Percentiles rank a stretch among this genome's conserved stretches.
Conservation (phyloP, 1,140 invertebrate species). For the Cydia fagiglandana region DNA sequence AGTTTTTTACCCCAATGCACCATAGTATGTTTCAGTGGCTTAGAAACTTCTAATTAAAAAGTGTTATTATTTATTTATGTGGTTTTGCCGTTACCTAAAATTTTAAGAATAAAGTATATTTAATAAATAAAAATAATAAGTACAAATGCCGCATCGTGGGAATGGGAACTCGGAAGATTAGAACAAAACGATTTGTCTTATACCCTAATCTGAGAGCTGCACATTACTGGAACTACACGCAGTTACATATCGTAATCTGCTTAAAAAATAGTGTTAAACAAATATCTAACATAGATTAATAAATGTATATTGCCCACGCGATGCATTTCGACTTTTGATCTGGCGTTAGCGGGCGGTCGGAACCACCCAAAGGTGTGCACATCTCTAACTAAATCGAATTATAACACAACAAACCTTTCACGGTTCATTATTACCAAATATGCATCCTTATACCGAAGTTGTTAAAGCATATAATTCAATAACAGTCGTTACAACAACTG, state of each 20-base stretch:
- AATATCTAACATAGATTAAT: slow-evolving; percentile 62
- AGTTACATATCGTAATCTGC: slow-evolving; percentile 29
- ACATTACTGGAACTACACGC: slow-evolving; percentile 24
- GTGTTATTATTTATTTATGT: too few species aligned
- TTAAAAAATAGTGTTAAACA: slow-evolving; percentile 61
- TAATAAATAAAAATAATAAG: too few species aligned
- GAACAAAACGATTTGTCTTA: slow-evolving; percentile 35
- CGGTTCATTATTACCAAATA: neutral
- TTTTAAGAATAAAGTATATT: too few species aligned
- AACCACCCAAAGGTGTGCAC: slow-evolving; percentile 74
- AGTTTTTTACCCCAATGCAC: too few species aligned
- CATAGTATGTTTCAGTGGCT: neutral
- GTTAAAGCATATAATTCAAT: slow-evolving; percentile 32
- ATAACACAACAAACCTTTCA: slow-evolving; percentile 47
- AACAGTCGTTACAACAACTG: neutral
- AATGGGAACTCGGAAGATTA: slow-evolving; percentile 14
- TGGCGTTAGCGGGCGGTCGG: slow-evolving; percentile 65
- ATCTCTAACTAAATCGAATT: slow-evolving; percentile 68
- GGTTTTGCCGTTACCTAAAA: too few species aligned
- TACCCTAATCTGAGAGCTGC: slow-evolving; percentile 46
- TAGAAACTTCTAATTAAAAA: too few species aligned
- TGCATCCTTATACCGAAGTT: slow-evolving; percentile 6
- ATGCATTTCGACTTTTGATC: slow-evolving; percentile 62
- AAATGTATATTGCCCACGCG: slow-evolving; percentile 66
- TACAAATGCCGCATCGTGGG: neutral